Evolutionary conservation across 1,140 invertebrate species (phyloP), one percentile per base, ranked within the genome.

Genomic region (Apis florea): DNA sequence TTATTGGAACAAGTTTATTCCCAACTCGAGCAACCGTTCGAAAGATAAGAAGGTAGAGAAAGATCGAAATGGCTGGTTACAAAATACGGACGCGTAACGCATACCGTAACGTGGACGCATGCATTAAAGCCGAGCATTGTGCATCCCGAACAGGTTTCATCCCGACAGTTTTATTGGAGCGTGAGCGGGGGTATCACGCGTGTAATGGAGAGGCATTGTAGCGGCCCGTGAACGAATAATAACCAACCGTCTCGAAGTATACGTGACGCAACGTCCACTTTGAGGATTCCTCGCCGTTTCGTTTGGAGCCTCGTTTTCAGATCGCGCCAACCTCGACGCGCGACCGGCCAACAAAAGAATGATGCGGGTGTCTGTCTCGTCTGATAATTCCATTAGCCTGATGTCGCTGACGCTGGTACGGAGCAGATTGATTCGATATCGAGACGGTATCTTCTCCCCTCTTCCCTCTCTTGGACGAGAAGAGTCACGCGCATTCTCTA

Each of bases 381-480:
- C 82, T 85, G 89, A 90, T 90, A 88, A 90, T 89, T 90, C 90
- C 88, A 91, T 91, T 91, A 90, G 86, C 68, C 77, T 24, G 74
- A 70, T 67, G 71, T 84, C 69, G 64, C 63, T 85, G 54, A 85
- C 74, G 74, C 66, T 70, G 66, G 70, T 58, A 63, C 31, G 31
- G 72, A 80, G 61, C 67, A 71, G 54, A 86, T 82, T 21, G 68
- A 86, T 78, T 86, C 70, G 79, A 79, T 64, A 85, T 82, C 79
- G 79, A 10, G 63, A 75, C 79, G 71, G 56, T 81, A 81, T 81
- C 71, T 81, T 40, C 26, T n/a, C 26, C 53, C 5, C n/a, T n/a
- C n/a, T n/a, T n/a, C n/a, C n/a, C n/a, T n/a, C n/a, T n/a, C n/a
- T n/a, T n/a, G 63, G 81, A 85, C 73, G 21, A 73, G 79, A 66